Evolutionary conservation across 2,888 invertebrate genomes (phyloP), one percentile per base, ranked within the genome.

Genomic region (Sarcophaga caerulescens): DNA sequence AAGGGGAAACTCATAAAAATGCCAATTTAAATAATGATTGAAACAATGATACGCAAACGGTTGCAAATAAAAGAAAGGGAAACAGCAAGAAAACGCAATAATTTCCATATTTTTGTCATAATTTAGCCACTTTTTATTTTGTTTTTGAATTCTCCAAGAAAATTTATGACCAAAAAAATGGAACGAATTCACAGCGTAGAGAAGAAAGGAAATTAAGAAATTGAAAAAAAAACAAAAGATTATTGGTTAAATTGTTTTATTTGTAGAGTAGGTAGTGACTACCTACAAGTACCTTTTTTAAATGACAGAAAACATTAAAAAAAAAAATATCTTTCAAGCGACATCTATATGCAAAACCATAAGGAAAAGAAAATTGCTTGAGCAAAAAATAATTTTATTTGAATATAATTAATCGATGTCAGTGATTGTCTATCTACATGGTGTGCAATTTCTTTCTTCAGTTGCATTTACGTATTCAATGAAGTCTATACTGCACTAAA

Each of bases 101-200:
- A 63, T 63, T 79, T 70, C 17, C 52, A 65, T 65, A 65, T 75
- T 52, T 75, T 75, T 1, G 8, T 25, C 35, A 71, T 63, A 71
- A 52, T 69, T 62, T 68, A 68, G 8, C 17, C 21, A 47, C 47
- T 47, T 2, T 21, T 68, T 8, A 4, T 21, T 45, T 14, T 66
- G n/a, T 45, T 45, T 19, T 8, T 66, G 6, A 44, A n/a, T 21
- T 21, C 3, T 19, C 21, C 4, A 5, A 12, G 12, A 23, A 52
- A 52, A 23, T 47, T 69, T 47, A 47, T n/a, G 68, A 8, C 2
- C 47, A 69, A 69, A 8, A 52, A 45, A 35, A 35, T 6, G 35
- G 35, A 35, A 35, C 0, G 4, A 25, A 25, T 4, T 25, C 4
- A 0, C 5, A 25, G 4, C 4, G 5, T 4, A 35, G 6, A 35